Evolutionary conservation across 2,888 invertebrate genomes (phyloP).

Genomic region (Drosophila ezoana): DNA sequence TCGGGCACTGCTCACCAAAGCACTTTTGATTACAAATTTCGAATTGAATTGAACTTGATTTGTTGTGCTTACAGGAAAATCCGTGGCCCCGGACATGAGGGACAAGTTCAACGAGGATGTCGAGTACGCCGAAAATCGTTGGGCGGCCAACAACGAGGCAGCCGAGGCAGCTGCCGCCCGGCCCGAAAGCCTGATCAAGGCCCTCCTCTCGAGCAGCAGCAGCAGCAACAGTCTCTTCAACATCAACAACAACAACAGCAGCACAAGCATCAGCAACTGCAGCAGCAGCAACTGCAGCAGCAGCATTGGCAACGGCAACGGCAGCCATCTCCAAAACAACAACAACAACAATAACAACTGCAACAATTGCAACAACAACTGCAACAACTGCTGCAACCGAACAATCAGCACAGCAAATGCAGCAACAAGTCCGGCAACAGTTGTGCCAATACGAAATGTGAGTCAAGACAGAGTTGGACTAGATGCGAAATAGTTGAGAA

Average conservation of each 20-base stretch:
- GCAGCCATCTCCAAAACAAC: neutral
- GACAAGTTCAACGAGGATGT: slow-evolving; percentile 93
- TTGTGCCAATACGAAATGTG: too few species aligned
- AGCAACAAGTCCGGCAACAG: neutral
- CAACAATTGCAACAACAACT: neutral
- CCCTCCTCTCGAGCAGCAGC: slow-evolving; percentile 39
- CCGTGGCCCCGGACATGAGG: slow-evolving; percentile 83
- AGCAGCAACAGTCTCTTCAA: neutral
- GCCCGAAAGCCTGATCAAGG: slow-evolving; percentile 53
- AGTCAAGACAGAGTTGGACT: too few species aligned
- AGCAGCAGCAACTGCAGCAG: slow-evolving; percentile 1
- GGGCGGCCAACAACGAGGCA: neutral
- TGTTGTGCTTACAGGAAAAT: slow-evolving; percentile 36
- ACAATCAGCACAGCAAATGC: neutral
- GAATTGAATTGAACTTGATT: neutral
- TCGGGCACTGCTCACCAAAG: too few species aligned
- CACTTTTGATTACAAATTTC: too few species aligned
- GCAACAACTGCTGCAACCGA: neutral
- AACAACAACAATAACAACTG: neutral
- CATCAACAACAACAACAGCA: neutral
- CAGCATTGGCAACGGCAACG: neutral
- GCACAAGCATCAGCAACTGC: too few species aligned
- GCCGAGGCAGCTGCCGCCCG: slow-evolving; percentile 9
- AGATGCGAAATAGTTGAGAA: too few species aligned
- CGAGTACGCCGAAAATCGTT: slow-evolving; percentile 87